phyloP scores from a whole-genome alignment of 2,113 vertebrate species.

The Oreamnos americanus region DNA sequence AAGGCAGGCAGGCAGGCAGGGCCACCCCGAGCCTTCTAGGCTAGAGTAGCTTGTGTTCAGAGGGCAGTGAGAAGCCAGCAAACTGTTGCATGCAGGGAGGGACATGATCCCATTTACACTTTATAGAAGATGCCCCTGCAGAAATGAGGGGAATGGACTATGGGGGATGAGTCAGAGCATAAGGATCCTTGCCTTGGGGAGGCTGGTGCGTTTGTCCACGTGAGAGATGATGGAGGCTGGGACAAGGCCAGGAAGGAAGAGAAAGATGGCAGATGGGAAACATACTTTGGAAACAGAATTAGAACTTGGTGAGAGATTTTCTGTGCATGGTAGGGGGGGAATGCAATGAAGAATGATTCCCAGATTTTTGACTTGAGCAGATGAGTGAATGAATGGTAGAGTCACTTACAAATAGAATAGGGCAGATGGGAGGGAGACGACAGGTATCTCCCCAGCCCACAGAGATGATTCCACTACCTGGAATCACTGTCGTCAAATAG shows the following conservation, averaged over 20 bases:
- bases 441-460: not conserved
- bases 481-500: not conserved
- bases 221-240: not conserved
- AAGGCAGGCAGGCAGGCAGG: not conserved
- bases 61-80: not conserved
- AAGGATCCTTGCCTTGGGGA: no score
- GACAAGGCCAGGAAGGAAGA: not conserved
- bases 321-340: not conserved
- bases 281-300: not conserved
- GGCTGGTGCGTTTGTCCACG: accelerated
- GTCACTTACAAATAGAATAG: not conserved
- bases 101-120: not conserved
- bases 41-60: not conserved
- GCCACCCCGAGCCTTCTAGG: not conserved
- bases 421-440: not conserved
- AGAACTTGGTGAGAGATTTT: not conserved
- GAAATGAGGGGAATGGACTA: no score
- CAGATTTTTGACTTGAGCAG: not conserved
- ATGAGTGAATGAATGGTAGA: not conserved
- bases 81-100: not conserved
- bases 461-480: not conserved
- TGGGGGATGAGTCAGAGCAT: not conserved
- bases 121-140: not conserved
- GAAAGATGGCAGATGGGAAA: not conserved
- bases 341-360: not conserved